Evolutionary conservation across 2,888 invertebrate species (phyloP), one percentile per base, ranked within the genome.

Genomic region (Euspilapteryx auroguttella): DNA sequence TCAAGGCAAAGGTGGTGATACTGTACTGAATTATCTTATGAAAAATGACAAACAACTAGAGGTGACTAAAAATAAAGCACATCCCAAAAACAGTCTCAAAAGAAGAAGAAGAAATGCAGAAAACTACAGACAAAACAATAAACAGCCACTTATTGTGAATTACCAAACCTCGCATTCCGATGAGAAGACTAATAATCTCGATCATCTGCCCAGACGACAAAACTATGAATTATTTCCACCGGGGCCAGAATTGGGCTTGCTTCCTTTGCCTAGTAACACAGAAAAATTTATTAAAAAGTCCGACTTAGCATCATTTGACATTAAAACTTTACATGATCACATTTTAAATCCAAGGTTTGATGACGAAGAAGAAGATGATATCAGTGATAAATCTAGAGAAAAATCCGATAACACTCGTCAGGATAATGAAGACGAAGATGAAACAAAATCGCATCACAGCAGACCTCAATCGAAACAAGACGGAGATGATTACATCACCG

Each of bases 61-160:
- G 15, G 30, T 3, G 28, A 42, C 5, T 20, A 23, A 63, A 62
- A 43, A 29, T 43, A 51, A 39, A 32, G 61, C 62, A 2, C 55
- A 65, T 38, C 36, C 36, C 15, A 55, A 52, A 38, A 73, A 73
- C 30, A 61, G 54, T 29, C 38, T 73, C 12, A 43, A 36, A 36
- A 50, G 64, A 37, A 55, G 40, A 33, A 65, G 12, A 22, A 14
- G 28, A 23, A 14, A 22, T 15, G 10, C 20, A 2, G 21, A 21
- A n/a, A 12, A 13, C 4, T 12, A 8, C 3, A 11, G 10, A 3
- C 12, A 17, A 26, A 11, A 11, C 5, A 25, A 41, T 30, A 48
- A 39, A 29, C 39, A 49, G 4, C 53, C 54, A n/a, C 34, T 55
- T 9, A 49, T 56, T 31, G 49, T 62, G 5, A 46, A 32, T 38